Base-by-base conservation (phyloP, 2,888 invertebrate species). In the Tryphoninae sp. region DNA sequence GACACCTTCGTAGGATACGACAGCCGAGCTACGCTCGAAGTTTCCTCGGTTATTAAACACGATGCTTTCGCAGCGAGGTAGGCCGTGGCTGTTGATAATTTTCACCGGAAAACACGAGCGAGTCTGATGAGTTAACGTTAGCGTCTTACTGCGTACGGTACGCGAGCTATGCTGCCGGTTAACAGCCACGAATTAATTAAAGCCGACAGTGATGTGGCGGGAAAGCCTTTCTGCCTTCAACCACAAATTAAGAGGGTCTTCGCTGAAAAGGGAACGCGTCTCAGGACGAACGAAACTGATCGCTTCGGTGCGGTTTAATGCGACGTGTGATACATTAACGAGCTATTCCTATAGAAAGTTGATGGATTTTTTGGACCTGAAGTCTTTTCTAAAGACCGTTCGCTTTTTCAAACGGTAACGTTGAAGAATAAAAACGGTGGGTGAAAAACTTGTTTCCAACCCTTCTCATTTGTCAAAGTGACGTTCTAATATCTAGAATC, bases 181-280 rank as follows among this genome's bases (percentile, higher is more conserved):
- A 9, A 64, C 65, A 8, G 67, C 55, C 53, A 13, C 16, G 55
- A 82, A 61, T 81, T 80, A 61, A 81, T 73, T 73, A 76, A 74
- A 72, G 61, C 62, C 64, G 51, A 59, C 45, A 72, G 72, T 64
- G 80, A 81, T 53, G 69, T 53, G 64, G 49, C 23, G 1, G 19
- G 9, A 26, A 59, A 59, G n/a, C 16, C 59, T n/a, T 59, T 7
- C 6, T 13, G 59, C 59, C 19, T 23, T 9, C 40, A 65, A 22
- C 53, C 67, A 19, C 65, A 64, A 22, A 51, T 23, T 22, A 26
- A 59, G 23, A 55, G 40, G 64, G 51, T 68, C 62, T 19, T 62
- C 40, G 42, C 49, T 76, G 22, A 42, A 53, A 64, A 62, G 49
- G 64, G 49, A 62, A 51, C 58, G n/a, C 71, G 71, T 23, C 42